Percentiles rank a stretch among this genome's conserved stretches.
These are phyloP conservation scores for Siniperca scherzeri DNA, from an alignment of 2,797 vertebrate species.

Conservation along the genomic window DNA sequence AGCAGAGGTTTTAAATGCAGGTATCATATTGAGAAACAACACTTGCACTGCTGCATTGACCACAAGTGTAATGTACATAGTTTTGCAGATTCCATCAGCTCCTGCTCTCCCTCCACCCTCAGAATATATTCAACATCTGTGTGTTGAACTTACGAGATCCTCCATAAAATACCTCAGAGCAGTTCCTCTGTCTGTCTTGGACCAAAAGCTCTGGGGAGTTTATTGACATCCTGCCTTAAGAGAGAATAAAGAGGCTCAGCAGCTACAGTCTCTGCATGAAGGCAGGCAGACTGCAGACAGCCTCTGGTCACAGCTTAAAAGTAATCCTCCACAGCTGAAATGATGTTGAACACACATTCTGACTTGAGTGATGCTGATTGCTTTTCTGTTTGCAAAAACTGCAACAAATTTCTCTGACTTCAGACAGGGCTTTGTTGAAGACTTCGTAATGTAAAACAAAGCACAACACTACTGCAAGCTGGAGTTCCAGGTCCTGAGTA, in stretches of 20 bases:
- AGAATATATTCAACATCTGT: conserved; percentile 66
- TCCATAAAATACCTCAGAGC: conserved; percentile 72
- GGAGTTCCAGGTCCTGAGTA: neutral
- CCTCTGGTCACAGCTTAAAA: conserved; percentile 53
- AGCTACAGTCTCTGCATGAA: conserved; percentile 56
- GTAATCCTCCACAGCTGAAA: conserved; percentile 63
- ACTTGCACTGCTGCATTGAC: conserved; percentile 12
- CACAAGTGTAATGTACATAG: conserved; percentile 29
- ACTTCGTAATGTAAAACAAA: conserved; percentile 16
- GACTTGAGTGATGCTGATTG: conserved; percentile 30
- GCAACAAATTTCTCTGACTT: conserved; percentile 38
- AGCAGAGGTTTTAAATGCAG: conserved; percentile 3
- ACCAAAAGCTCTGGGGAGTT: conserved; percentile 69
- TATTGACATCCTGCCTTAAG: conserved; percentile 72
- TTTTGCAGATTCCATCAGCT: conserved; percentile 39
- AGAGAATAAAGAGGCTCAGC: conserved; percentile 54
- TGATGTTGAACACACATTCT: conserved; percentile 44
- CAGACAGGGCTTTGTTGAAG: conserved; percentile 22
- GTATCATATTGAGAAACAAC: conserved; percentile 1
- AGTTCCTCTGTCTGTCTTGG: conserved; percentile 69
- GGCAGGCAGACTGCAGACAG: conserved; percentile 53
- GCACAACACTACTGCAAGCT: neutral
- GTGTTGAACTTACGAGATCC: conserved; percentile 61
- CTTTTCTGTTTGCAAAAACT: conserved; percentile 45
- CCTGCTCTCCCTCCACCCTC: conserved; percentile 26